Conservation (phyloP, 37 sponge, comb jelly and placozoan genomes). For the Spongilla lacustris region DNA sequence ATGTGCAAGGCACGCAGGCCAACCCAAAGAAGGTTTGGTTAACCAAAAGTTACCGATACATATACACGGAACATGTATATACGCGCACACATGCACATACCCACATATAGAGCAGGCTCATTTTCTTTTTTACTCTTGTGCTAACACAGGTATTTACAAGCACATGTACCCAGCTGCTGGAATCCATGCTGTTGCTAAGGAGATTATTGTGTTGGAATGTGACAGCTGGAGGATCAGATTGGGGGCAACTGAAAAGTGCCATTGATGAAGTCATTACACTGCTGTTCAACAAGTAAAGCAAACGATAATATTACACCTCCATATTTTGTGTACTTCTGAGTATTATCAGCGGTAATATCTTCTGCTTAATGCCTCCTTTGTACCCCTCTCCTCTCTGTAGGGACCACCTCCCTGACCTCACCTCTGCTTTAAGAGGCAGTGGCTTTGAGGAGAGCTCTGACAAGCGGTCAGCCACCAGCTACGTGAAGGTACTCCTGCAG, state of each 20-base stretch:
- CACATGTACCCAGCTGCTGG: conserved; percentile 41
- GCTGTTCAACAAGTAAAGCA: conserved; percentile 41
- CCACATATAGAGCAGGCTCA: no score
- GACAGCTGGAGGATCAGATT: not conserved
- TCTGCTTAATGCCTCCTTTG: no score
- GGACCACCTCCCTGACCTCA: conserved; percentile 35
- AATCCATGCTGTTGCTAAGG: conserved; percentile 4
- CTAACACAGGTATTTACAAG: conserved; percentile 9
- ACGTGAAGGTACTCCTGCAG: conserved; percentile 16
- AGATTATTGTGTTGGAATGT: not conserved
- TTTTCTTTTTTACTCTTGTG: no score
- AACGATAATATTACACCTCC: no score
- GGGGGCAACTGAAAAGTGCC: not conserved
- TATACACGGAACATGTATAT: no score
- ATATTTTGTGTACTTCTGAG: no score
- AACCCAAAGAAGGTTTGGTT: conserved; percentile 55
- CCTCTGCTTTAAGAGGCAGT: conserved; percentile 15
- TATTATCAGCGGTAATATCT: no score
- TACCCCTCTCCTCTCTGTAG: not conserved
- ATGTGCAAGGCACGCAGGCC: conserved; percentile 46
- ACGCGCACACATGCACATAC: no score
- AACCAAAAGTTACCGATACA: no score
- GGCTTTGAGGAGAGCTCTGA: not conserved
- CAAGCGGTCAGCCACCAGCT: conserved; percentile 24
- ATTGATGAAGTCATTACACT: not conserved